These are phyloP conservation scores for Slavum lentiscoides DNA, from an alignment of 2,888 invertebrate genomes.

Conservation along the genomic window DNA sequence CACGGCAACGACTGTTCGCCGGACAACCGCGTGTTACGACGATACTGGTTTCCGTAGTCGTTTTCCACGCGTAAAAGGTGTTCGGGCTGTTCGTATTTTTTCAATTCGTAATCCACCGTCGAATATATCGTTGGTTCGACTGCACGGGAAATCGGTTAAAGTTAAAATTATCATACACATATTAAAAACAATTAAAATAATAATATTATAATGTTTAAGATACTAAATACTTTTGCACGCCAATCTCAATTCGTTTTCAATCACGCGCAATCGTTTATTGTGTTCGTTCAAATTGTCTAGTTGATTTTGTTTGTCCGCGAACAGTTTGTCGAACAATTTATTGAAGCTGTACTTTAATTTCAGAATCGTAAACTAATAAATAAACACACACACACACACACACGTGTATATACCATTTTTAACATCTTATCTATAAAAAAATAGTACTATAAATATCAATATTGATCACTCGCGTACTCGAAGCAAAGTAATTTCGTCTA, in stretches of 20 bases:
- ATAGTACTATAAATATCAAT: not conserved
- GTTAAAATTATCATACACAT: not conserved
- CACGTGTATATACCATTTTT: no score
- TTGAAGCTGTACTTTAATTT: conserved; percentile 65
- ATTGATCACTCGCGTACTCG: conserved; percentile 48
- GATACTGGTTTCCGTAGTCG: conserved; percentile 60
- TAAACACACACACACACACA: no score
- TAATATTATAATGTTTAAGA: no score
- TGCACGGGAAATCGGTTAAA: not conserved
- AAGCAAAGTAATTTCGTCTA: conserved; percentile 56
- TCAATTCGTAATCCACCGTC: conserved; percentile 67
- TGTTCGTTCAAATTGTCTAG: conserved; percentile 68
- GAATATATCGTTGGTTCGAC: conserved; percentile 53
- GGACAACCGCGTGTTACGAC: not conserved
- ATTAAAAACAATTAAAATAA: no score
- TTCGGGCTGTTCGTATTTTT: conserved; percentile 68
- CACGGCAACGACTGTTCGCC: conserved; percentile 61
- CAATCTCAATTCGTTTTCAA: conserved; percentile 60
- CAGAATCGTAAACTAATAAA: not conserved
- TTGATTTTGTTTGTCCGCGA: conserved; percentile 68
- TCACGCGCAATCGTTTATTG: conserved; percentile 70
- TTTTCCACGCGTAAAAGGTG: conserved; percentile 68
- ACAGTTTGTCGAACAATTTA: conserved; percentile 67
- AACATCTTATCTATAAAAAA: not conserved
- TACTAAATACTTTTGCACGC: conserved; percentile 54